Percentiles rank a stretch among this genome's conserved stretches.
These are phyloP conservation scores for Tichodroma muraria DNA, from an alignment of 2,113 vertebrate genomes.

Conservation along the genomic window DNA sequence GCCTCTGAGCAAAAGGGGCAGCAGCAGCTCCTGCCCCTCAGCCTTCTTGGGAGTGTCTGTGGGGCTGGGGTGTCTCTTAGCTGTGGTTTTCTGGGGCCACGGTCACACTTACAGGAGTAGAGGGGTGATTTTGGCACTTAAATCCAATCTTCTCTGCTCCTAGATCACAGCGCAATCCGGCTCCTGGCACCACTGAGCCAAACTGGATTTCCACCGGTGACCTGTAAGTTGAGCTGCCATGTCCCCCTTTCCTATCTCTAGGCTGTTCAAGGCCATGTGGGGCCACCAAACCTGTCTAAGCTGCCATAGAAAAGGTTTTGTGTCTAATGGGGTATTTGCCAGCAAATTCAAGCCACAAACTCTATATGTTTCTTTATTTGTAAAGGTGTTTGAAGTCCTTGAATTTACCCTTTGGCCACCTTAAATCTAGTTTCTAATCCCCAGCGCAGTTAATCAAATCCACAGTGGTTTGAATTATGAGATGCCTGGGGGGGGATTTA, in stretches of 20 bases:
- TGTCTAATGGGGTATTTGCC: neutral
- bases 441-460: neutral
- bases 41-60: accelerated
- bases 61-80: neutral
- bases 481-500: slow-evolving; percentile 23
- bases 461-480: slow-evolving; percentile 28
- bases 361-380: neutral
- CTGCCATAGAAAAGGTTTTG: slow-evolving; percentile 6
- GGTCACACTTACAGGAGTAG: accelerated
- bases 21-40: neutral
- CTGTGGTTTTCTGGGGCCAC: neutral
- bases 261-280: neutral
- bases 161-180: accelerated
- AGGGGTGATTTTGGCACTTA: neutral
- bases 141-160: neutral
- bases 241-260: accelerated
- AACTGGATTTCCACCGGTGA: slow-evolving; percentile 28
- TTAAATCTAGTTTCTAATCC: slow-evolving; percentile 9
- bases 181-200: neutral
- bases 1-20: neutral
- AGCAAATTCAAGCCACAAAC: neutral
- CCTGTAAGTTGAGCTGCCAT: neutral
- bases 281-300: neutral
- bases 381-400: slow-evolving; percentile 25
- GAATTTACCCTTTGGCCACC: slow-evolving; percentile 41